Percentiles rank a stretch among this genome's conserved stretches.
Conservation (phyloP, 2,797 vertebrate genomes). For the Poecilia gillii region DNA sequence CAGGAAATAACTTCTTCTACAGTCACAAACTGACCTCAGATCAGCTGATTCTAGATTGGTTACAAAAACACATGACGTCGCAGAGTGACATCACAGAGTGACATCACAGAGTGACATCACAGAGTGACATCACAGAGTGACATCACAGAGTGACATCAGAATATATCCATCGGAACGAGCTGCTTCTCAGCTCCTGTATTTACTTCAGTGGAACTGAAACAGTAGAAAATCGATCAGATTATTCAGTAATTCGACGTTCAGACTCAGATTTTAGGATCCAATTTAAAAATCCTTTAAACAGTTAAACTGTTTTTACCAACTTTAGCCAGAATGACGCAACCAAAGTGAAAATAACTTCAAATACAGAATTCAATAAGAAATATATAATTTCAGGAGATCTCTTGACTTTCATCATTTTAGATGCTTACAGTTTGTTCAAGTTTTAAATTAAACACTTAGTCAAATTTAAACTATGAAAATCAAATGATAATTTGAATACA, state of each 20-base stretch:
- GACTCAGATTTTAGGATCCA: background rate
- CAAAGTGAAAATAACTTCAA: background rate
- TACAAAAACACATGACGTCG: constrained; percentile 11
- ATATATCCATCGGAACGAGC: constrained; percentile 23
- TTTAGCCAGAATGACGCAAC: background rate
- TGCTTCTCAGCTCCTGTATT: constrained; percentile 13
- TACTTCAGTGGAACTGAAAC: background rate
- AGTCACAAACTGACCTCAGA: constrained; percentile 27
- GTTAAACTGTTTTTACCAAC: background rate
- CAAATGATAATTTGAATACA: background rate
- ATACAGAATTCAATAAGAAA: background rate
- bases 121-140: constrained; percentile 29
- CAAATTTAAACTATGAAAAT: background rate
- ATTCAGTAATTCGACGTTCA: background rate
- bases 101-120: background rate
- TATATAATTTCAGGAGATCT: background rate
- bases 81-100: background rate
- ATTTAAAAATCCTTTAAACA: background rate
- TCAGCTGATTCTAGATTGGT: constrained; percentile 20
- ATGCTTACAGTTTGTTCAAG: background rate
- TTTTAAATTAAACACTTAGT: background rate
- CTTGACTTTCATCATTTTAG: background rate
- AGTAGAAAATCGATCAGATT: background rate
- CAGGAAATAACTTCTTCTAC: constrained; percentile 36
- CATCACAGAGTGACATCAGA: constrained; percentile 33